Base-by-base conservation (phyloP, 2,113 vertebrate genomes). In the Columba livia region DNA sequence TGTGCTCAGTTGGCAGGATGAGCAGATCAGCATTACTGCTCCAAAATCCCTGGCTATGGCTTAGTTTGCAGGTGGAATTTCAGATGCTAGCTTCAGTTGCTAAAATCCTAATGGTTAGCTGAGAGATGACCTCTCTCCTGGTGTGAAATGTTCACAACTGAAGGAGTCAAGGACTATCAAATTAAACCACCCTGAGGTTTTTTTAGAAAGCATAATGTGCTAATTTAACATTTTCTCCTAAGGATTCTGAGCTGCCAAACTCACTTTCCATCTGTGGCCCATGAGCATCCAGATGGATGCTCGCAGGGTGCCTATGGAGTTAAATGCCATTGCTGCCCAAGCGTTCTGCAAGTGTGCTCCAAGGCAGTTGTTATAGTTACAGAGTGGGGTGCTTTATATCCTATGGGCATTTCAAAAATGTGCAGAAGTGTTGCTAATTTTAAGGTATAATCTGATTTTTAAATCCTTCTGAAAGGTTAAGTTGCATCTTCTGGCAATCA, bases 231-330 rank as follows among this genome's bases (percentile, higher is more conserved):
- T 89, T 94, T 94, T 91, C 78, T 91, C 58, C 62, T 11, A 50
- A 81, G 78, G 60, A 78, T 85, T 85, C 51, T 42, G 69, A 80
- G 57, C 65, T 93, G 73, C 80, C 80, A 72, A 95, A 69, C 44
- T 89, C 74, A 20, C 70, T 91, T 85, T 82, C 93, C 89, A 90
- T 93, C 93, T 95, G 91, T 85, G 66, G 74, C 73, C 89, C 77
- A 82, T 42, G 84, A 87, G 70, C 42, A 34, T 89, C 87, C 89
- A 96, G 89, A 94, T 69, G 94, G 91, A 79, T 50, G 53, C 66
- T 91, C 2, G 6, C 80, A 79, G 93, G 93, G 62, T 83, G 90
- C 90, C 92, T 44, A 1, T 67, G 81, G 71, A 93, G 36, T 21
- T 62, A 79, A 87, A 40, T 42, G 86, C 42, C 24, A 42, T 25